These are phyloP conservation scores for Trachelus troglodyta DNA, from an alignment of 2,888 invertebrate genomes.

Conservation along the genomic window DNA sequence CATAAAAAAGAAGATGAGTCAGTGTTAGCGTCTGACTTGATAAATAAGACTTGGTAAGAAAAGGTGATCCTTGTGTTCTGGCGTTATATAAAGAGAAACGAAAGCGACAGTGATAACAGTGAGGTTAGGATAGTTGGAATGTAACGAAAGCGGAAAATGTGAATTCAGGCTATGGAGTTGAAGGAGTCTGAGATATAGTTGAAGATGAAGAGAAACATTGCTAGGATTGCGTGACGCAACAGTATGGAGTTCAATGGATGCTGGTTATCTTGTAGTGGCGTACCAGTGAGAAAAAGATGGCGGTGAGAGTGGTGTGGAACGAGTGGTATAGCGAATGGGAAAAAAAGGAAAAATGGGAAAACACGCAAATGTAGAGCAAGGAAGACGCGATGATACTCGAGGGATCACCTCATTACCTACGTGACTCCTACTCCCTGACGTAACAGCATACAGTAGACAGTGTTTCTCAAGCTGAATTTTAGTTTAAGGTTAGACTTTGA, in stretches of 20 bases:
- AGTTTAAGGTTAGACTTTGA: background rate
- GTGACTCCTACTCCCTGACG: constrained; percentile 42
- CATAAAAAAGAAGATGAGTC: background rate
- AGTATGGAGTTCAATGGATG: background rate
- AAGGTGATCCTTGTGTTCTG: background rate
- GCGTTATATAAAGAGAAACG: background rate
- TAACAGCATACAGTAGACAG: constrained; percentile 26
- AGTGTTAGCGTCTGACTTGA: background rate
- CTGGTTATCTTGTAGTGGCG: background rate
- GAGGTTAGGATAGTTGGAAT: background rate
- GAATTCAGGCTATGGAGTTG: background rate
- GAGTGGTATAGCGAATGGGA: background rate
- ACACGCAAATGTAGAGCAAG: constrained; percentile 13
- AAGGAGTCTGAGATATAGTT: background rate
- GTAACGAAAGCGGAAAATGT: background rate
- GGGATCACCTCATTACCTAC: constrained; percentile 47
- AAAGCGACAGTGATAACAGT: background rate
- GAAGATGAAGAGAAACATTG: background rate
- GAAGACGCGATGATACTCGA: constrained; percentile 30
- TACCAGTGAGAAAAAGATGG: background rate
- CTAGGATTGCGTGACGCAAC: background rate
- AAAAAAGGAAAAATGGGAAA: background rate
- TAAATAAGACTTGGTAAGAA: too few species aligned
- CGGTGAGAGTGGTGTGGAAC: background rate
- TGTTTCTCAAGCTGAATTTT: constrained; percentile 30